Conservation (phyloP, 2,797 vertebrate genomes). For the Rhynchotus rufescens region DNA sequence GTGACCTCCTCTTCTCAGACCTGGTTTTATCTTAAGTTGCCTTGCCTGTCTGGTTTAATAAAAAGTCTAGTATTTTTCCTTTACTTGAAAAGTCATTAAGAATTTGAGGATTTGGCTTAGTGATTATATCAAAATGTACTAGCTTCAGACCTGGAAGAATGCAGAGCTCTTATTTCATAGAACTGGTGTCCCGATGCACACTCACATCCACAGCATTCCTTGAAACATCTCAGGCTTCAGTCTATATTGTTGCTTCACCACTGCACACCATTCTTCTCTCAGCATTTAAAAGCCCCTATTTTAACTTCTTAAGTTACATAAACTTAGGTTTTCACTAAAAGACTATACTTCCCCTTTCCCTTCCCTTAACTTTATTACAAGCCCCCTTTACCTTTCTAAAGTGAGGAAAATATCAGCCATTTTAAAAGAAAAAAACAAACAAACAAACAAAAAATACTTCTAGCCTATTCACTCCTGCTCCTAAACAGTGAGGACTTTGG, state of each 20-base stretch:
- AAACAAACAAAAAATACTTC: too few relatives aligned
- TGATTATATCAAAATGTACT: not conserved
- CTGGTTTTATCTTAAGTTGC: not conserved
- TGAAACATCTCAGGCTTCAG: not conserved
- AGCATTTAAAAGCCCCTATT: not conserved
- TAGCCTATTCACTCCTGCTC: too few relatives aligned
- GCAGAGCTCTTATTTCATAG: slow-evolving; percentile 25
- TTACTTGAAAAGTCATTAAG: slow-evolving; percentile 34
- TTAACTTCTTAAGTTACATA: slow-evolving; percentile 44
- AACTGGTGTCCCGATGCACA: slow-evolving; percentile 29
- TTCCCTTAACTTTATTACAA: not conserved
- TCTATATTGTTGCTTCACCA: not conserved
- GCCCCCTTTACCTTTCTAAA: not conserved
- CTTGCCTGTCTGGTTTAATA: not conserved
- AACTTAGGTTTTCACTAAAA: slow-evolving; percentile 29
- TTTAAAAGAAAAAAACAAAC: not conserved
- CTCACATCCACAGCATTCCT: slow-evolving; percentile 12
- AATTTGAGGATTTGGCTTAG: slow-evolving; percentile 22
- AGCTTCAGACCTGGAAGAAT: slow-evolving; percentile 17
- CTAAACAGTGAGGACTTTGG: not conserved
- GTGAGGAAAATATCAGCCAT: not conserved
- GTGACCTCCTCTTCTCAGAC: not conserved
- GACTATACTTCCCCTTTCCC: not conserved
- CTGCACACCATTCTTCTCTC: slow-evolving; percentile 22
- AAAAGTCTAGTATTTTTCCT: not conserved